A percentile compares a stretch with the other conserved stretches of the same genome.
phyloP scores from a whole-genome alignment of 2,888 invertebrate genomes.

The Argyresthia goedartella region DNA sequence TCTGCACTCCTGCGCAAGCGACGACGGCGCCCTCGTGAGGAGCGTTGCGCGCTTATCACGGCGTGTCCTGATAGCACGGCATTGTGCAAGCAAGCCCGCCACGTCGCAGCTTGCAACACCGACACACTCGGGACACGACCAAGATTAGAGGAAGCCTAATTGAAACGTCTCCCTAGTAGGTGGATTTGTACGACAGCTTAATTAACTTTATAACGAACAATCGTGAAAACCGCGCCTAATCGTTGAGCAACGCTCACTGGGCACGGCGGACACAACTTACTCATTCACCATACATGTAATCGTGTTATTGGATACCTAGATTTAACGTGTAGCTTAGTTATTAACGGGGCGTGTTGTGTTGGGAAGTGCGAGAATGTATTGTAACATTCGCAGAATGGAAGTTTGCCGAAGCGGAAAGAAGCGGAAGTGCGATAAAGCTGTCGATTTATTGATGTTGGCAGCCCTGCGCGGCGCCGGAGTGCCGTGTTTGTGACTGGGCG shows the following conservation, averaged over 20 bases:
- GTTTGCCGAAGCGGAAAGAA: conserved; percentile 39
- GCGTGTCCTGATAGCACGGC: conserved; percentile 14
- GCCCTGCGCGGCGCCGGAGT: not conserved
- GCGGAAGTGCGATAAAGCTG: conserved; percentile 33
- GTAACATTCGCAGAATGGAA: conserved; percentile 36
- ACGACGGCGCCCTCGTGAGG: conserved; percentile 19
- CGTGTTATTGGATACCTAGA: not conserved
- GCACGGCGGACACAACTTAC: not conserved
- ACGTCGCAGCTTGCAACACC: not conserved
- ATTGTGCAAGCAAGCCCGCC: conserved; percentile 1
- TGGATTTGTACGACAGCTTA: conserved; percentile 33
- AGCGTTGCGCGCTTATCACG: conserved; percentile 16
- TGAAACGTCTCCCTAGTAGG: conserved; percentile 44
- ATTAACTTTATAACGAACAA: conserved; percentile 38
- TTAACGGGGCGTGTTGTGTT: not conserved
- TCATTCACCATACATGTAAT: not conserved
- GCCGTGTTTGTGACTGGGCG: not conserved
- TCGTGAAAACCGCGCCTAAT: conserved; percentile 23
- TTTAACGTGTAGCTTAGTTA: not conserved
- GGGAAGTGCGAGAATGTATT: not conserved
- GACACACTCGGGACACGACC: conserved; percentile 1
- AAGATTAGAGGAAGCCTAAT: conserved; percentile 36
- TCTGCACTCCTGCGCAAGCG: conserved; percentile 8
- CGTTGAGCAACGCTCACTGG: not conserved
- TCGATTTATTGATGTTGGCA: conserved; percentile 28